Conservation (phyloP, 2,797 vertebrate genomes). For the Channallabes apus region DNA sequence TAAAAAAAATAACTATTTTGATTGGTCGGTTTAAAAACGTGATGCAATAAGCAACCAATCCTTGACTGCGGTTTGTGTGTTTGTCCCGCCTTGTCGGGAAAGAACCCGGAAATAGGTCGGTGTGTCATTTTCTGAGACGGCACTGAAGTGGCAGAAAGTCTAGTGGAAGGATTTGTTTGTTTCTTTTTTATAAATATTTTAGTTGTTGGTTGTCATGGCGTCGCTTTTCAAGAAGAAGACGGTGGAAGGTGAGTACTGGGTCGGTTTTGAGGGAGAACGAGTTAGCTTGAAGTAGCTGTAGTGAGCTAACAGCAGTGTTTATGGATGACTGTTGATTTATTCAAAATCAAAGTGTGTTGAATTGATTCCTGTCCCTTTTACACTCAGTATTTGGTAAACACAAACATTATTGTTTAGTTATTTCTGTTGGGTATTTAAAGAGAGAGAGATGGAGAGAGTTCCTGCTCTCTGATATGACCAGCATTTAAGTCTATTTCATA, state of each 20-base stretch:
- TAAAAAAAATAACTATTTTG: not conserved
- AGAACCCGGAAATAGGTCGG: constrained; percentile 51
- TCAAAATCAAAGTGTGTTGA: too few species aligned
- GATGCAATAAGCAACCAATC: constrained; percentile 39
- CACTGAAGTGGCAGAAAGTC: constrained; percentile 15
- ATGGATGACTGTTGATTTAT: not conserved
- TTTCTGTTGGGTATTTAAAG: not conserved
- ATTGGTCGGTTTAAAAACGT: constrained; percentile 28
- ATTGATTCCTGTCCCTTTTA: not conserved
- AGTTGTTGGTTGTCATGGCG: constrained; percentile 36
- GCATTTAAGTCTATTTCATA: not conserved
- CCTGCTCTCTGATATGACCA: not conserved
- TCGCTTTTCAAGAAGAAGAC: constrained; percentile 65
- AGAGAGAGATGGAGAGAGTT: not conserved
- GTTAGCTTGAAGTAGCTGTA: not conserved
- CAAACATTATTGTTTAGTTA: not conserved
- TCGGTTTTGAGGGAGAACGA: constrained; percentile 22
- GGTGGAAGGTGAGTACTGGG: constrained; percentile 58
- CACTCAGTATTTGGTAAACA: not conserved
- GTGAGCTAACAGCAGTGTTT: not conserved
- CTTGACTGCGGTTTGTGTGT: not conserved
- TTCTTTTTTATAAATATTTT: not conserved
- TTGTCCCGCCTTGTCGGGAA: constrained; percentile 31
- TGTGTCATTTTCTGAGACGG: constrained; percentile 32
- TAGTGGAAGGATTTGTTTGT: not conserved